These are phyloP conservation scores for Balanococcus diminutus DNA, from an alignment of 2,888 invertebrate species.

Conservation along the genomic window DNA sequence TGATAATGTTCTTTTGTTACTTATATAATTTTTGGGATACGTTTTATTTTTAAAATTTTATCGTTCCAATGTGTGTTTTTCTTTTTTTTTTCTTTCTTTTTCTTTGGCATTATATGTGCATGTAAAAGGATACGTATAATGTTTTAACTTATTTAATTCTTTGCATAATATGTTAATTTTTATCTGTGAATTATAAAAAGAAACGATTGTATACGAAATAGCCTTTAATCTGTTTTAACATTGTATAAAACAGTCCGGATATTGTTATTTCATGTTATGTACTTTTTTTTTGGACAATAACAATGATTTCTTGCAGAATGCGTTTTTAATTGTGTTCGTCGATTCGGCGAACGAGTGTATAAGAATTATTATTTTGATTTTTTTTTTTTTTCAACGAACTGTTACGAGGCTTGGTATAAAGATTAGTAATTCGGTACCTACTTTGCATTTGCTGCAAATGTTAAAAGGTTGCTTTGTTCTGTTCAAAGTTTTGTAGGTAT, in stretches of 20 bases:
- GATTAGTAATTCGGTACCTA: no score
- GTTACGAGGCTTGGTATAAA: no score
- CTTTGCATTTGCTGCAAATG: no score
- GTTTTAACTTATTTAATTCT: conserved; percentile 35
- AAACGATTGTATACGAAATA: conserved; percentile 54
- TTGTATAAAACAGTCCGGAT: conserved; percentile 52
- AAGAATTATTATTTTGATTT: no score
- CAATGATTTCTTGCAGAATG: conserved; percentile 50
- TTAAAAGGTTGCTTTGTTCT: no score
- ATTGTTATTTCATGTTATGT: conserved; percentile 53
- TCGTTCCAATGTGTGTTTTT: conserved; percentile 1
- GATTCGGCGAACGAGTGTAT: neutral
- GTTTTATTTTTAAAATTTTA: conserved; percentile 25
- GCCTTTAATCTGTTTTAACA: conserved; percentile 46
- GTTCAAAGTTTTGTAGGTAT: no score
- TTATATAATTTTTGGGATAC: conserved; percentile 35
- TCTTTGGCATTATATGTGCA: conserved; percentile 38
- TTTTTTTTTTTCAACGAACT: no score
- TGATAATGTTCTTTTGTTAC: conserved; percentile 30
- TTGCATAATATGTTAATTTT: conserved; percentile 48
- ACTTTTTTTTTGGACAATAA: conserved; percentile 53
- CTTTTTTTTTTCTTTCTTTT: neutral
- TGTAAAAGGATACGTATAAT: conserved; percentile 39
- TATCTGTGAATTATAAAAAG: conserved; percentile 50
- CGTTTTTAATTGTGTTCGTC: neutral